Percentiles rank a stretch among this genome's conserved stretches.
Evolutionary conservation across 2,888 invertebrate genomes (phyloP).

Genomic region (Bhutanitis thaidina): DNA sequence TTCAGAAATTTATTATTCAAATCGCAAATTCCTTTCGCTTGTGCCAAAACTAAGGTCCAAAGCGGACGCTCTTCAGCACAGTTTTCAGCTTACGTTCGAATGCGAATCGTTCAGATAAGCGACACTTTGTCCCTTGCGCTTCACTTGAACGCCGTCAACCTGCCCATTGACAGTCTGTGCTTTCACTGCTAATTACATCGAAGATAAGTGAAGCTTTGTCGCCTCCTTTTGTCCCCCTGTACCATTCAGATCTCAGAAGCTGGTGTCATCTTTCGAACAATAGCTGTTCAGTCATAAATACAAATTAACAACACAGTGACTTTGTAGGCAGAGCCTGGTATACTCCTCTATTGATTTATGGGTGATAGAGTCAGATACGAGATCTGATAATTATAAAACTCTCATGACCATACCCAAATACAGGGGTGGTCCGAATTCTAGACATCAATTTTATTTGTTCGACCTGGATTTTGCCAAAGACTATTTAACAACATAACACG

Average conservation of each 20-base stretch:
- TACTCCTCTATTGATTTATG: not conserved
- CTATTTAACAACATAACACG: too few species aligned
- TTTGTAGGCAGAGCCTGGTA: not conserved
- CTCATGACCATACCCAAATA: too few species aligned
- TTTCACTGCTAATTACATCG: not conserved
- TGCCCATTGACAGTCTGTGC: slow-evolving; percentile 4
- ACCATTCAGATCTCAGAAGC: not conserved
- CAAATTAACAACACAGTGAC: not conserved
- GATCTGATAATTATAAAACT: too few species aligned
- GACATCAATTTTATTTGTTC: too few species aligned
- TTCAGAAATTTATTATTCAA: too few species aligned
- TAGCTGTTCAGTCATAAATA: too few species aligned
- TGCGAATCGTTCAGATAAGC: slow-evolving; percentile 63
- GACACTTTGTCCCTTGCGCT: slow-evolving; percentile 58
- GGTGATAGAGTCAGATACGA: too few species aligned
- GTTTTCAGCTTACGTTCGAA: slow-evolving; percentile 68
- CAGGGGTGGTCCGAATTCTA: too few species aligned
- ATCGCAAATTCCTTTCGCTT: too few species aligned
- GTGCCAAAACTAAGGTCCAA: too few species aligned
- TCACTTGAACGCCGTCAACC: slow-evolving; percentile 38
- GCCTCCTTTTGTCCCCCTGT: not conserved
- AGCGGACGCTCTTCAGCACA: slow-evolving; percentile 24
- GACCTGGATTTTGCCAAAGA: too few species aligned
- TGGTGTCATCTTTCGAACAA: too few species aligned
- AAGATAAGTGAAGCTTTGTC: slow-evolving; percentile 8